These are phyloP conservation scores for Drosophila pachea DNA, from an alignment of 1,140 invertebrate genomes.

Conservation along the genomic window DNA sequence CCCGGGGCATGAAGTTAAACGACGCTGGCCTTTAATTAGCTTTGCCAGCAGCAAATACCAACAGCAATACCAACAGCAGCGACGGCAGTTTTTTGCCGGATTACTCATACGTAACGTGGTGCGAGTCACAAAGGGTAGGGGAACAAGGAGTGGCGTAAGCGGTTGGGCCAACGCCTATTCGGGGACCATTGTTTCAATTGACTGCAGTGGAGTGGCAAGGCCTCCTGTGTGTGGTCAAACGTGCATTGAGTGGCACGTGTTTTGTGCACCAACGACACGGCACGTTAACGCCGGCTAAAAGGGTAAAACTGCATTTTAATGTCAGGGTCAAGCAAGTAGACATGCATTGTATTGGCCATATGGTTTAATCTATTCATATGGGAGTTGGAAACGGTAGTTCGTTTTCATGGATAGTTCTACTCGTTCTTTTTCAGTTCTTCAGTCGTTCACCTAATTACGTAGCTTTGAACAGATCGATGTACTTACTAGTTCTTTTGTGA, in stretches of 20 bases:
- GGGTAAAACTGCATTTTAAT: slow-evolving; percentile 46
- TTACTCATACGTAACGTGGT: slow-evolving; percentile 65
- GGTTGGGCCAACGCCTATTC: background rate
- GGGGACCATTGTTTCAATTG: slow-evolving; percentile 55
- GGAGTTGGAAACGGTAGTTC: background rate
- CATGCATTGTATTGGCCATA: slow-evolving; percentile 50
- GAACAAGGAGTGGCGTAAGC: background rate
- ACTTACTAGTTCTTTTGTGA: background rate
- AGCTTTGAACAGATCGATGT: no score
- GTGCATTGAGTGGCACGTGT: slow-evolving; percentile 72
- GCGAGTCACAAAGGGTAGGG: slow-evolving; percentile 6
- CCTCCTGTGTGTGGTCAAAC: slow-evolving; percentile 61
- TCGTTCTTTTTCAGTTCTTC: background rate
- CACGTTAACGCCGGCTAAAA: slow-evolving; percentile 50
- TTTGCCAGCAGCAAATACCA: slow-evolving; percentile 46
- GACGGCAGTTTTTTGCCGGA: slow-evolving; percentile 36
- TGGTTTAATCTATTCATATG: slow-evolving; percentile 29
- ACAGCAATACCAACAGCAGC: slow-evolving; percentile 8
- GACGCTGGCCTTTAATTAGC: slow-evolving; percentile 66
- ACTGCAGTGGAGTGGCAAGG: slow-evolving; percentile 9
- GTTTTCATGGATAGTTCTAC: background rate
- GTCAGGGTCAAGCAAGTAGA: slow-evolving; percentile 61
- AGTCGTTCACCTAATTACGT: background rate
- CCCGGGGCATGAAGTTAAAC: slow-evolving; percentile 56
- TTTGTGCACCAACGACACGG: slow-evolving; percentile 11